Evolutionary conservation across 2,113 vertebrate genomes (phyloP).

Genomic region (Theristicus caerulescens): DNA sequence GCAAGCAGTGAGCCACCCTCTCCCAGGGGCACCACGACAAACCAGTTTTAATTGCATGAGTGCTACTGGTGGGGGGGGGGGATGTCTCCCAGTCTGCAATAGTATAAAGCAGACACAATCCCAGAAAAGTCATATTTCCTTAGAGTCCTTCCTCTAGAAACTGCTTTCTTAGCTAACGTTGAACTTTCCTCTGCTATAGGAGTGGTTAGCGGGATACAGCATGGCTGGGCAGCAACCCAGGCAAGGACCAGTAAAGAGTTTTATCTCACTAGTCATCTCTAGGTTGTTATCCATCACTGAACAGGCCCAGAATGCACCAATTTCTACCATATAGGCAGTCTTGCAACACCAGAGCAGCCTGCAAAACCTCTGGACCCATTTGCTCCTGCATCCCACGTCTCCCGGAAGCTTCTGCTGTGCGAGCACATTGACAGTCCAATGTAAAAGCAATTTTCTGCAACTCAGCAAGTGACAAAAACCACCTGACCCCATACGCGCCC

Average conservation of each 20-base stretch:
- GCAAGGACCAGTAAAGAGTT: background rate
- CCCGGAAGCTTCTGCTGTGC: background rate
- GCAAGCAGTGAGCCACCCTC: background rate
- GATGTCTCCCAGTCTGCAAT: background rate
- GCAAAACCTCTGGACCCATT: background rate
- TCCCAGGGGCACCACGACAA: background rate
- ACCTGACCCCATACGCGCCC: background rate
- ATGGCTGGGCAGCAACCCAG: background rate
- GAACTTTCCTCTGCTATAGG: background rate
- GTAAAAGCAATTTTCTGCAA: background rate
- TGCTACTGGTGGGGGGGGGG: rapidly evolving
- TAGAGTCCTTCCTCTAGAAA: background rate
- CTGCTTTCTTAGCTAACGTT: rapidly evolving
- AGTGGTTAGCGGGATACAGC: background rate
- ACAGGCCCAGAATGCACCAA: background rate
- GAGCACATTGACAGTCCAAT: background rate
- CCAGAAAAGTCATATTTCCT: background rate
- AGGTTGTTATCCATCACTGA: background rate
- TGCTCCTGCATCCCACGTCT: background rate
- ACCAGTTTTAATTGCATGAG: background rate
- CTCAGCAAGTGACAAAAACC: background rate
- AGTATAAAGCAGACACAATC: background rate
- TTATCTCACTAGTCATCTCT: background rate
- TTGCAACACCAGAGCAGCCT: background rate
- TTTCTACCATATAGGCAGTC: background rate